A percentile compares a stretch with the other conserved stretches of the same genome.
These are phyloP conservation scores for Diloba caeruleocephala DNA, from an alignment of 2,888 invertebrate genomes.

Conservation along the genomic window DNA sequence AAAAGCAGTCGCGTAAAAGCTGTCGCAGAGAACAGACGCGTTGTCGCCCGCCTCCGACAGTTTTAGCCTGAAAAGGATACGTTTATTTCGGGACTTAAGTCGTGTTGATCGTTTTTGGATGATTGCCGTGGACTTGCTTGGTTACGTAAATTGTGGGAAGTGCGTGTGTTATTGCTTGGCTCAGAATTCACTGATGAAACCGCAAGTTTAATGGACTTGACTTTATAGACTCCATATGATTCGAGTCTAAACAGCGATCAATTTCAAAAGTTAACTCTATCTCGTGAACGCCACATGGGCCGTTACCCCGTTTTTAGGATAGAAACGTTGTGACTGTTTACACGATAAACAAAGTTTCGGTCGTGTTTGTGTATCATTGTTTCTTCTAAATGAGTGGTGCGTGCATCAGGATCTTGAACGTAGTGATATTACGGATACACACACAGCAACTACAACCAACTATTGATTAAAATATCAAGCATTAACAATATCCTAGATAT, in stretches of 20 bases:
- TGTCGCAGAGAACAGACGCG: slow-evolving; percentile 69
- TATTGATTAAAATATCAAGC: too few species aligned
- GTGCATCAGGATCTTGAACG: slow-evolving; percentile 50
- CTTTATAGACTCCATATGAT: slow-evolving; percentile 32
- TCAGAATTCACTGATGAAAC: slow-evolving; percentile 32
- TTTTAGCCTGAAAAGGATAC: slow-evolving; percentile 72
- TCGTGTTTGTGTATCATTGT: slow-evolving; percentile 60
- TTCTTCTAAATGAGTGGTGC: slow-evolving; percentile 49
- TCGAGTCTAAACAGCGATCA: slow-evolving; percentile 53
- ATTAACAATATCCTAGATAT: too few species aligned
- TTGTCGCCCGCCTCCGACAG: slow-evolving; percentile 56
- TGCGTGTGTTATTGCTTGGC: slow-evolving; percentile 34
- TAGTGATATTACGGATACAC: slow-evolving; percentile 37
- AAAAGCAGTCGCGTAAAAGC: slow-evolving; percentile 72
- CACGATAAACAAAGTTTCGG: slow-evolving; percentile 63
- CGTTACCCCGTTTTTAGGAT: slow-evolving; percentile 65
- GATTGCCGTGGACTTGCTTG: slow-evolving; percentile 60
- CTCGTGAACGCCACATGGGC: slow-evolving; percentile 64
- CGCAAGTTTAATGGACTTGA: slow-evolving; percentile 44
- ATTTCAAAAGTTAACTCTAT: slow-evolving; percentile 60
- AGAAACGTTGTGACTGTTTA: slow-evolving; percentile 65
- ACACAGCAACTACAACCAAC: too few species aligned
- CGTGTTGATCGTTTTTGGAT: slow-evolving; percentile 76
- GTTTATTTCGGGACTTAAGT: slow-evolving; percentile 77
- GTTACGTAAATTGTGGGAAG: slow-evolving; percentile 74